Evolutionary conservation across 2,797 vertebrate species (phyloP), one percentile per base, ranked within the genome.

Genomic region (Falco novaeseelandiae): DNA sequence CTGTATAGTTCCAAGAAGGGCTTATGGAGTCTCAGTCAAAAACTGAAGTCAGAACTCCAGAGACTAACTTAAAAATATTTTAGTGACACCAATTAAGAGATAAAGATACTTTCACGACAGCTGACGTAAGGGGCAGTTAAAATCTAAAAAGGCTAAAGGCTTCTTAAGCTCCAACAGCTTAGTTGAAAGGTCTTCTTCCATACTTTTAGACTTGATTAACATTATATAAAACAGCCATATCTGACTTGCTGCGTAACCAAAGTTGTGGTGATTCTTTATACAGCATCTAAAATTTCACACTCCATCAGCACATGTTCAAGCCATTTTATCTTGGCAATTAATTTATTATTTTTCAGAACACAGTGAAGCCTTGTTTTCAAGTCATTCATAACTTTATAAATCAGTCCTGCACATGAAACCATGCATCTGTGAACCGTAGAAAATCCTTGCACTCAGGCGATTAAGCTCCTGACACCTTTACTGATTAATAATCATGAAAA

Each of bases 371-470:
- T 98, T 98, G 98, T 99, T 99, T 99, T 99, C 97, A 99, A 98
- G 98, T 99, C 99, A 99, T 99, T 99, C 99, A 99, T 99, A 98
- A 98, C 99, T 99, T 99, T 99, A 99, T 99, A 99, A 99, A 99
- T 99, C 99, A 99, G 98, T 96, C 97, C 97, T 97, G 96, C 96
- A 97, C 98, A 98, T 98, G 98, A 98, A 98, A 97, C 98, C 96
- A 98, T 96, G 98, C 98, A 98, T 98, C 98, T 98, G 98, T 98
- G 98, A 98, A 98, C 97, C 98, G 98, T 98, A 98, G 98, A 98
- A 98, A 99, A 99, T 98, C 98, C 94, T 98, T 97, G 98, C 98
- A 97, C 98, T 98, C 98, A 98, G 97, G 98, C 98, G 98, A 98
- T 98, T 98, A 98, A 98, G 98, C 98, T 98, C 97, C 94, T 99